Evolutionary conservation across 35 echinoderm and acorn worm genomes (phyloP).

Genomic region (Anneissia japonica): DNA sequence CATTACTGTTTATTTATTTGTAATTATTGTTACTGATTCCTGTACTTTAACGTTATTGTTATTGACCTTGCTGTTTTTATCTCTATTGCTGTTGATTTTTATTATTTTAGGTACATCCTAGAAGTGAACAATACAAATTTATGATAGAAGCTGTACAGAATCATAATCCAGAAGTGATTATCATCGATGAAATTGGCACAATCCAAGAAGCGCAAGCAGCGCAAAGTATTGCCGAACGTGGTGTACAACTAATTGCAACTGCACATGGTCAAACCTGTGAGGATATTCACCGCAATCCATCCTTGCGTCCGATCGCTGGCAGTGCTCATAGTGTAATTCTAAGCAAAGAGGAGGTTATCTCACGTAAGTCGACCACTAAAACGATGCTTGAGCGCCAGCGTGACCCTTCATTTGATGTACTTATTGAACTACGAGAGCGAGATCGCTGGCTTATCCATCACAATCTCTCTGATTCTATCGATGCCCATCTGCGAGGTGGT

Average conservation of each 20-base stretch:
- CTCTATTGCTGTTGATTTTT: too few relatives aligned
- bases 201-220: conserved; percentile 15
- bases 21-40: too few relatives aligned
- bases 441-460: conserved; percentile 47
- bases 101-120: too few relatives aligned
- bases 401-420: conserved; percentile 25
- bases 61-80: too few relatives aligned
- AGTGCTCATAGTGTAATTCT: neutral
- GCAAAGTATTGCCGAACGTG: neutral
- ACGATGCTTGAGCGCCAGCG: neutral
- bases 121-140: conserved; percentile 29
- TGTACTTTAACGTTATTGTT: too few relatives aligned
- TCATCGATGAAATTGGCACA: conserved; percentile 58
- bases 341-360: neutral
- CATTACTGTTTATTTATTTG: too few relatives aligned
- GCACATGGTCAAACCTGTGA: conserved; percentile 7
- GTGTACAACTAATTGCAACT: conserved; percentile 46
- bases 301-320: conserved; percentile 15
- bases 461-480: conserved; percentile 6
- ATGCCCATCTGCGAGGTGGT: neutral
- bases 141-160: conserved; percentile 57
- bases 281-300: conserved; percentile 20
- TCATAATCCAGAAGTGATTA: conserved; percentile 53
- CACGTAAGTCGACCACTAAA: neutral
- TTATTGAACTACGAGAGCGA: conserved; percentile 42